Evolutionary conservation across 1,140 invertebrate species (phyloP).

Genomic region (Macrocentrus cingulum): DNA sequence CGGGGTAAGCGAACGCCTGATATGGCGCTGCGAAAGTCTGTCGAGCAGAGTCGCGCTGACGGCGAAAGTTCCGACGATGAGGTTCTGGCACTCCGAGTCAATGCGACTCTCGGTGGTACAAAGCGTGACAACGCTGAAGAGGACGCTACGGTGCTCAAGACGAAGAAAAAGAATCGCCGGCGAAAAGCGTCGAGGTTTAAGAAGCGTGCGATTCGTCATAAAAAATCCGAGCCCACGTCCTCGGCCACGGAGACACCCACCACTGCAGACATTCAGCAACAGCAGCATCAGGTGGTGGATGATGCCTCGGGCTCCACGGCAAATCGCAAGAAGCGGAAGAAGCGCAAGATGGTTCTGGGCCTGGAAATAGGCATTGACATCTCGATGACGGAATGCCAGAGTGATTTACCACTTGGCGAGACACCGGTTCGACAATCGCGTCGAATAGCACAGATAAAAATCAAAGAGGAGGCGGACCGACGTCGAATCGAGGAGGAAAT

Average conservation of each 20-base stretch:
- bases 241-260: neutral
- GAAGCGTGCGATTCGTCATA: neutral
- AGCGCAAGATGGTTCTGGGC: constrained; percentile 58
- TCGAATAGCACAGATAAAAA: constrained; percentile 81
- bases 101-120: constrained; percentile 26
- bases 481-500: constrained; percentile 72
- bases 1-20: constrained; percentile 59
- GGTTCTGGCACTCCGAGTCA: constrained; percentile 24
- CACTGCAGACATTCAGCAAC: no score
- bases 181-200: constrained; percentile 33
- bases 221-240: neutral
- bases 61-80: constrained; percentile 51
- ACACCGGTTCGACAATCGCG: constrained; percentile 73
- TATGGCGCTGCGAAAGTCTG: constrained; percentile 58
- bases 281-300: neutral
- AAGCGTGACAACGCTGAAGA: constrained; percentile 22
- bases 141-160: constrained; percentile 31
- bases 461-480: constrained; percentile 78
- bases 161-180: constrained; percentile 47
- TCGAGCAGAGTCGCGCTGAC: constrained; percentile 59
- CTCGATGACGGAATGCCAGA: constrained; percentile 32
- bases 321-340: constrained; percentile 38
- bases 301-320: neutral
- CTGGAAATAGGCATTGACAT: constrained; percentile 60
- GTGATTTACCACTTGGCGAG: constrained; percentile 32